Conservation (phyloP, 2,888 invertebrate genomes). For the Toxonevra muliebris region DNA sequence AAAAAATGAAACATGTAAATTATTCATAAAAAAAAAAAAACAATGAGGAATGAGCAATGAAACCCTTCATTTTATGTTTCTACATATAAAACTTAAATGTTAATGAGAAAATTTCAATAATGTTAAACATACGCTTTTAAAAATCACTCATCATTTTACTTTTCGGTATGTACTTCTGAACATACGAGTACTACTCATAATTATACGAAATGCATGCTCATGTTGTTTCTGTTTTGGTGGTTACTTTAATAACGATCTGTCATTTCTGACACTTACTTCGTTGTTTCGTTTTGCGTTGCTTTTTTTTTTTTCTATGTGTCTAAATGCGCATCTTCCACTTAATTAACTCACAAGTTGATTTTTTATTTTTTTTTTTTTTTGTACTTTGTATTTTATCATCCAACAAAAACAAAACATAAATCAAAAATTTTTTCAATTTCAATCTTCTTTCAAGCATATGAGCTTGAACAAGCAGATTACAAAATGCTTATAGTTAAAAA, state of each 20-base stretch:
- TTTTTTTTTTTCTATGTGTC: not conserved
- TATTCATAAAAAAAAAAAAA: not conserved
- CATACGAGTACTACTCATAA: no score
- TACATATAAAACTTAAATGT: not conserved
- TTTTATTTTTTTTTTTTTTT: not conserved
- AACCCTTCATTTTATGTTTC: not conserved
- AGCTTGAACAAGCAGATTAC: no score
- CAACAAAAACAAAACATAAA: not conserved
- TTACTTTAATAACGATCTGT: slow-evolving; percentile 28
- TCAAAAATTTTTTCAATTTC: not conserved
- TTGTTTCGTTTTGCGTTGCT: not conserved
- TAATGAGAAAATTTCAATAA: not conserved
- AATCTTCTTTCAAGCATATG: no score
- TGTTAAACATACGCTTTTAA: not conserved
- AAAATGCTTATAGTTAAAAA: no score
- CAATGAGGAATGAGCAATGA: not conserved
- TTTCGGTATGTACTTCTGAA: no score
- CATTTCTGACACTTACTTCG: slow-evolving; percentile 29
- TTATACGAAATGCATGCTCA: no score
- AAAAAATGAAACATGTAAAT: no score
- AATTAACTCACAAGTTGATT: slow-evolving; percentile 16
- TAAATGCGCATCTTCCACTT: slow-evolving; percentile 19
- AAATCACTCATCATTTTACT: no score
- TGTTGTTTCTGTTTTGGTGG: not conserved
- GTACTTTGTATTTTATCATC: not conserved